A percentile compares a stretch with the other conserved stretches of the same genome.
Evolutionary conservation across 2,113 vertebrate genomes (phyloP).

Genomic region (Phalacrocorax pelagicus): DNA sequence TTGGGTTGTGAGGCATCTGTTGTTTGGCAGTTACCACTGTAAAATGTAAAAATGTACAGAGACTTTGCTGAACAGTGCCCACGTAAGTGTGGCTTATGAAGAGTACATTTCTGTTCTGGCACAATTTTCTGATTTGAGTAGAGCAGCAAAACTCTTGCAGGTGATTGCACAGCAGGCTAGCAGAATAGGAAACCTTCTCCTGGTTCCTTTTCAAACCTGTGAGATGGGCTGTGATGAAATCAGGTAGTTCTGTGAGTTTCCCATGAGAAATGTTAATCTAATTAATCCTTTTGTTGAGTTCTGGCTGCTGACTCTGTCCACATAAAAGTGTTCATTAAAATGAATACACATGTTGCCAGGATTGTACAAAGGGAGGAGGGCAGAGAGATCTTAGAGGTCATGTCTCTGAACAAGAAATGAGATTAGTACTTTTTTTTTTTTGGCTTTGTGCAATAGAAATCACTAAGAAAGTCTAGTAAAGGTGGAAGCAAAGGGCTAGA

Average conservation of each 20-base stretch:
- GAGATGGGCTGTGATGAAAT: not conserved
- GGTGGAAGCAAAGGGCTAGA: not conserved
- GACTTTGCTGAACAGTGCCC: not conserved
- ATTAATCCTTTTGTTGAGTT: not conserved
- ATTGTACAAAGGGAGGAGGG: not conserved
- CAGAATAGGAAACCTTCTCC: not conserved
- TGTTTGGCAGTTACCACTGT: not conserved
- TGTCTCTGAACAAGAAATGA: not conserved
- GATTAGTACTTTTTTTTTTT: not conserved
- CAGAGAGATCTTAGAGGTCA: not conserved
- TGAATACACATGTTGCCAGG: not conserved
- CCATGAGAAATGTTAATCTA: not conserved
- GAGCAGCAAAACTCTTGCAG: not conserved
- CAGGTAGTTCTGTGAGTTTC: not conserved
- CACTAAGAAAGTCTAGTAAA: not conserved
- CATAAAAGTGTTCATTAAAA: not conserved
- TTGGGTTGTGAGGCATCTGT: not conserved
- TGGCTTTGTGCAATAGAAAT: not conserved
- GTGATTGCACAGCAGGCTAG: fast-evolving
- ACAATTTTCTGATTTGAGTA: not conserved
- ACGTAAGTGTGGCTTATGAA: not conserved
- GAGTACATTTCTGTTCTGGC: not conserved
- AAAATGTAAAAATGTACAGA: not conserved
- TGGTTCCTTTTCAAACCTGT: not conserved
- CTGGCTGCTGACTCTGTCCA: not conserved